These are phyloP conservation scores for Quiscalus mexicanus DNA, from an alignment of 2,113 vertebrate genomes.

Conservation along the genomic window DNA sequence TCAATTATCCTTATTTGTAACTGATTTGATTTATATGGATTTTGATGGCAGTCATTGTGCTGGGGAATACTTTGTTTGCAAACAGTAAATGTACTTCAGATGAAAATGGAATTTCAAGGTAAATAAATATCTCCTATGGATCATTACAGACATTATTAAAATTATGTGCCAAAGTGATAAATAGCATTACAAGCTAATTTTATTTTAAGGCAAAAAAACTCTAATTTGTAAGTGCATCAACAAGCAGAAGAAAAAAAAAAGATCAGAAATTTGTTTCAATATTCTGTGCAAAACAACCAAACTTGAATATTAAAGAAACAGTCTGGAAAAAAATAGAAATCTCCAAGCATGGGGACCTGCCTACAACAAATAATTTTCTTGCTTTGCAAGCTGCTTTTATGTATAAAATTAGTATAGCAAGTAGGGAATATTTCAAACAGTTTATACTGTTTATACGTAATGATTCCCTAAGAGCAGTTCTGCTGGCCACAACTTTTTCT, in stretches of 20 bases:
- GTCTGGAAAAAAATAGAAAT: neutral
- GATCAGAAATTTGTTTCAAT: neutral
- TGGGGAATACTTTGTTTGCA: neutral
- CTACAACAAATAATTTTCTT: neutral
- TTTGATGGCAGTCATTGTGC: neutral
- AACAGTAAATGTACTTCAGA: neutral
- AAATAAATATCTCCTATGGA: conserved; percentile 18
- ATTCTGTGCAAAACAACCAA: neutral
- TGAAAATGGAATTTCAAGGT: conserved; percentile 19
- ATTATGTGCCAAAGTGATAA: neutral
- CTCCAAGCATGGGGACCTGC: neutral
- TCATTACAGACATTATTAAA: neutral
- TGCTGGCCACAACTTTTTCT: neutral
- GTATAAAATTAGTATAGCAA: neutral
- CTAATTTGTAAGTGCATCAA: neutral
- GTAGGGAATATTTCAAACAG: neutral
- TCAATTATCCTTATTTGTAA: neutral
- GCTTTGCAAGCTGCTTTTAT: neutral
- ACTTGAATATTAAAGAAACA: neutral
- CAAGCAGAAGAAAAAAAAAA: neutral
- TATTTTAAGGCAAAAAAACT: neutral
- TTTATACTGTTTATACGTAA: neutral
- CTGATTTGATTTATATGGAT: neutral
- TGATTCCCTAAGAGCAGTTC: neutral
- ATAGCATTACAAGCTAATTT: neutral